phyloP scores from a whole-genome alignment of 2,888 invertebrate species.

The Eudemis profundana region DNA sequence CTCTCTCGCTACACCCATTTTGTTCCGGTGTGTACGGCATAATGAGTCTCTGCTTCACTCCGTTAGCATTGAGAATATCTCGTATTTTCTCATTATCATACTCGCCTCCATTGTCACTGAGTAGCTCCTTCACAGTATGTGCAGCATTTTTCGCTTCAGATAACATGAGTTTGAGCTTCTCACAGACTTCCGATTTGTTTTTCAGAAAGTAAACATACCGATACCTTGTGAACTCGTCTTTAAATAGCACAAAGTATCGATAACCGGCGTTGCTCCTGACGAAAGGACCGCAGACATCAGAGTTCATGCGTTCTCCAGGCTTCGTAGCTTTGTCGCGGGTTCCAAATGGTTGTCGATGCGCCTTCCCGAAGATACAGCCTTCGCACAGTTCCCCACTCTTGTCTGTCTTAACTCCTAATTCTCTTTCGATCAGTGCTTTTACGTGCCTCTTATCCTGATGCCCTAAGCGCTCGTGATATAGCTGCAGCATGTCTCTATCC shows the following conservation, averaged over 20 bases:
- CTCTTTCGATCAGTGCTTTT: background rate
- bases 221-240: background rate
- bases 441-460: background rate
- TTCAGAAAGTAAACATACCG: background rate
- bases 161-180: background rate
- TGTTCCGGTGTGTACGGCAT: constrained; percentile 29
- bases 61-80: background rate
- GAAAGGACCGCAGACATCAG: background rate
- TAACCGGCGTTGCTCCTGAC: background rate
- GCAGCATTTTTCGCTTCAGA: constrained; percentile 9
- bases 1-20: constrained; percentile 13
- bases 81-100: background rate
- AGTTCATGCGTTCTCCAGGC: background rate
- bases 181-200: background rate
- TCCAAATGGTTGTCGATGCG: background rate
- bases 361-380: background rate
- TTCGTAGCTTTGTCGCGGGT: background rate
- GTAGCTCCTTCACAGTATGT: constrained; percentile 13
- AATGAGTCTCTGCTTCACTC: constrained; percentile 17
- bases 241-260: background rate
- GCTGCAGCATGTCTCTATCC: background rate
- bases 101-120: constrained; percentile 19
- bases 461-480: background rate
- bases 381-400: background rate
- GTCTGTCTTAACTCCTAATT: background rate